Evolutionary conservation across 2,113 vertebrate genomes (phyloP), one percentile per base, ranked within the genome.

Genomic region (Chaetura pelagica): DNA sequence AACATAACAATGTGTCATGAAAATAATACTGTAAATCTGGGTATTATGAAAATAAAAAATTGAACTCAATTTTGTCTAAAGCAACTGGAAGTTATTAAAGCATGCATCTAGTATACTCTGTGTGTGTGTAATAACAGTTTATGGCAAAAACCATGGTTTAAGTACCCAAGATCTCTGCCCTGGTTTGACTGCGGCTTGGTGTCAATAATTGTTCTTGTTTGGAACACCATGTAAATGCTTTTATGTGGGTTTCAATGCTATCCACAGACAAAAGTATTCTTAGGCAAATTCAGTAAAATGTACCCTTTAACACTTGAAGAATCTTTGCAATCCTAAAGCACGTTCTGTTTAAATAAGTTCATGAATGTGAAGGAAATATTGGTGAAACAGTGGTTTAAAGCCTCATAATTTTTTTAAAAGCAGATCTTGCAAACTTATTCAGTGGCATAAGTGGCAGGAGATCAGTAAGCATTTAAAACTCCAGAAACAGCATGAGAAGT

Each of bases 391-490:
- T 94, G 51, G 57, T 92, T 97, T 91, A 95, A 87, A 48, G 29
- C 58, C 80, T 94, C 80, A 77, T 93, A 93, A 94, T 74, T 91
- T 97, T 42, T 97, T 96, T 84, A 84, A 96, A 97, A 34, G 8
- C 72, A 89, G 64, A 67, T 97, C 84, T 96, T 90, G 68, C 44
- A 84, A 96, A 94, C 57, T 55, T 83, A 67, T 84, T 95, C 51
- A 87, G 59, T 85, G 76, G 62, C 67, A 91, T n/a, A 93, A 96
- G 59, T 85, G 76, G 62, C 67, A 91, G 30, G 92, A 96, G 84
- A 72, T 61, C 54, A 89, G 32, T 61, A 91, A 97, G 78, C 38
- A 84, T 42, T 93, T 93, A n/a, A 85, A 96, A 94, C 46, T 62
- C 48, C 14, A 49, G 58, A 61, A 66, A 21, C 10, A 62, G 14